A percentile compares a stretch with the other conserved stretches of the same genome.
phyloP scores from a whole-genome alignment of 2,888 invertebrate genomes.

The Lathronympha strigana region DNA sequence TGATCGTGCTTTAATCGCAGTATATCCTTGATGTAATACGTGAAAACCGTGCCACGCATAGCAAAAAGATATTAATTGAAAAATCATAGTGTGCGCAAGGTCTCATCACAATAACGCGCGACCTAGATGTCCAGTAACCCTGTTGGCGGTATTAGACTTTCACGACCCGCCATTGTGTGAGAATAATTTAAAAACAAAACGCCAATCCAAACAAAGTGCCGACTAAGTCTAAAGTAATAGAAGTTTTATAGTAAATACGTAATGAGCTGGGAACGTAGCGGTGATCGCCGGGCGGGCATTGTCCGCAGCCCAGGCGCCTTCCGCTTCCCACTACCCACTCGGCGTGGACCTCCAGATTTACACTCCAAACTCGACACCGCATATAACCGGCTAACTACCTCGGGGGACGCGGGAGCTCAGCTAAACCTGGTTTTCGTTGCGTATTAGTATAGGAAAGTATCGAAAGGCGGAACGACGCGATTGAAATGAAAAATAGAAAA shows the following conservation, averaged over 20 bases:
- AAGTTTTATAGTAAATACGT: conserved; percentile 76
- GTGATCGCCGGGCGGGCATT: conserved; percentile 76
- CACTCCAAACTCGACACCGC: conserved; percentile 57
- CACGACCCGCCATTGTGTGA: conserved; percentile 44
- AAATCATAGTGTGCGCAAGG: conserved; percentile 40
- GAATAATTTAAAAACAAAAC: conserved; percentile 49
- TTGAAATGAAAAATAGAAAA: conserved; percentile 82
- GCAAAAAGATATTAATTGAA: conserved; percentile 40
- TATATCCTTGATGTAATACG: conserved; percentile 34
- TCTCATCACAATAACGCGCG: conserved; percentile 35
- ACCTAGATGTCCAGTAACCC: conserved; percentile 42
- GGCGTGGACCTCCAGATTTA: conserved; percentile 61
- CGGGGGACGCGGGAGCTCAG: conserved; percentile 57
- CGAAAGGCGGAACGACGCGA: conserved; percentile 78
- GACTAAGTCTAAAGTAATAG: conserved; percentile 59
- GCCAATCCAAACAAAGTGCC: conserved; percentile 52
- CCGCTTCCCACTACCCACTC: conserved; percentile 68
- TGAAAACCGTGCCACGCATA: conserved; percentile 40
- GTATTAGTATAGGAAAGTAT: conserved; percentile 77
- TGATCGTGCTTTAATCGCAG: conserved; percentile 14
- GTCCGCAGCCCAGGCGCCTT: conserved; percentile 73
- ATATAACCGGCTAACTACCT: conserved; percentile 49
- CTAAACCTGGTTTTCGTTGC: conserved; percentile 57
- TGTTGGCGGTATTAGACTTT: conserved; percentile 42
- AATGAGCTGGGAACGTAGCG: conserved; percentile 78